Percentiles rank a stretch among this genome's conserved stretches.
Conservation (phyloP, 1,140 invertebrate species). For the Colletes gigas region DNA sequence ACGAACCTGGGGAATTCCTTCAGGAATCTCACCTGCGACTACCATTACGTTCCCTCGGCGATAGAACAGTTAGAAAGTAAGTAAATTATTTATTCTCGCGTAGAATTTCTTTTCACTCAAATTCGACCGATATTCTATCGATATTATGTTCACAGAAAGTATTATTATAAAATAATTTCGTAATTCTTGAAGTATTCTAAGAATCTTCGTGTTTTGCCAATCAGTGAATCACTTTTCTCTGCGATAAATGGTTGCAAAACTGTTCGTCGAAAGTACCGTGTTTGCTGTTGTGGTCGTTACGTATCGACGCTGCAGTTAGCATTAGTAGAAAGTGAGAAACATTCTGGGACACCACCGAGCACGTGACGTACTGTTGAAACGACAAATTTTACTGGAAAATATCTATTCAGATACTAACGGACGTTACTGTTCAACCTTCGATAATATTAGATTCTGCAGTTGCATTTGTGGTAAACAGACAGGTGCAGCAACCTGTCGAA, state of each 20-base stretch:
- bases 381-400: neutral
- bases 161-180: too few species aligned
- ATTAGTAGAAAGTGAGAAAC: conserved; percentile 41
- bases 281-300: neutral
- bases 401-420: too few species aligned
- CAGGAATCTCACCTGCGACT: conserved; percentile 68
- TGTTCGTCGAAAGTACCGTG: neutral
- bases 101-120: neutral
- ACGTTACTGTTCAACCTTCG: too few species aligned
- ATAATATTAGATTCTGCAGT: too few species aligned
- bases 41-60: conserved; percentile 67
- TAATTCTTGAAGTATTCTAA: too few species aligned
- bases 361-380: neutral
- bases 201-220: too few species aligned
- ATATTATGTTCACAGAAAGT: too few species aligned
- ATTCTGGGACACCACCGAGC: neutral
- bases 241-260: neutral
- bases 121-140: too few species aligned
- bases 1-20: conserved; percentile 55
- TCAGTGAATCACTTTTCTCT: neutral
- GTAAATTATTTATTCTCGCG: conserved; percentile 32
- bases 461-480: too few species aligned
- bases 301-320: neutral
- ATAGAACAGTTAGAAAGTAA: conserved; percentile 75
- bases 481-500: too few species aligned